Conservation (phyloP, 2,113 vertebrate genomes). For the Indicator indicator region DNA sequence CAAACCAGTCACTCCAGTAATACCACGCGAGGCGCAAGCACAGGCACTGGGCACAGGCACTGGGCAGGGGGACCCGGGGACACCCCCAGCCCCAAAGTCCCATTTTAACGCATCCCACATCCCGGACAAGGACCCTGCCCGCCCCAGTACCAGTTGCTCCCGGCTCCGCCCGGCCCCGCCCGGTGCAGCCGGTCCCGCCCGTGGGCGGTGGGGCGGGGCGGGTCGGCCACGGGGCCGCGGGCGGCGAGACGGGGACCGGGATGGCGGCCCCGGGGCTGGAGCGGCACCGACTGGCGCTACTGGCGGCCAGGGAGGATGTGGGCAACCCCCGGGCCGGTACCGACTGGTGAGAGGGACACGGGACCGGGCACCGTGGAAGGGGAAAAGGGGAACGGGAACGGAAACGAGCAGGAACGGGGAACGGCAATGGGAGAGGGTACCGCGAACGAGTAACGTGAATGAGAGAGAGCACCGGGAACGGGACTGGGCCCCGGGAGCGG, state of each 20-base stretch:
- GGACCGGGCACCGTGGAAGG: neutral
- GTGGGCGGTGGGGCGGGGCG: neutral
- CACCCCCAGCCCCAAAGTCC: neutral
- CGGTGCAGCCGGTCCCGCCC: neutral
- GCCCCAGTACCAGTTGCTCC: neutral
- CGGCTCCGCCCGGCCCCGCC: neutral
- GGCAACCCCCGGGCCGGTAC: slow-evolving; percentile 80
- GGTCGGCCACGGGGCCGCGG: neutral
- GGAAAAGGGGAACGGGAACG: neutral
- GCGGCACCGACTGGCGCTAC: slow-evolving; percentile 83
- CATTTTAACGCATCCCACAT: neutral
- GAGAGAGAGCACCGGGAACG: neutral
- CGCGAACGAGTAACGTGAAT: neutral
- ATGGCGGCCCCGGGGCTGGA: slow-evolving; percentile 80
- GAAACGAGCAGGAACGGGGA: neutral
- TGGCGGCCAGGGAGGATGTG: slow-evolving; percentile 86
- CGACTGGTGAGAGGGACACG: slow-evolving; percentile 77
- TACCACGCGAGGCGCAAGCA: no score
- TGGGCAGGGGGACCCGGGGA: no score
- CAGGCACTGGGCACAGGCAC: no score
- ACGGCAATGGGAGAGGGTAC: no score
- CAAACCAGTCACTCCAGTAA: neutral
- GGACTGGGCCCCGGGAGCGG: no score
- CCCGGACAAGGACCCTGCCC: neutral
- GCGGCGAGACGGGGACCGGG: neutral